A percentile compares a stretch with the other conserved stretches of the same genome.
These are phyloP conservation scores for Riptortus pedestris DNA, from an alignment of 1,140 invertebrate genomes.

Conservation along the genomic window DNA sequence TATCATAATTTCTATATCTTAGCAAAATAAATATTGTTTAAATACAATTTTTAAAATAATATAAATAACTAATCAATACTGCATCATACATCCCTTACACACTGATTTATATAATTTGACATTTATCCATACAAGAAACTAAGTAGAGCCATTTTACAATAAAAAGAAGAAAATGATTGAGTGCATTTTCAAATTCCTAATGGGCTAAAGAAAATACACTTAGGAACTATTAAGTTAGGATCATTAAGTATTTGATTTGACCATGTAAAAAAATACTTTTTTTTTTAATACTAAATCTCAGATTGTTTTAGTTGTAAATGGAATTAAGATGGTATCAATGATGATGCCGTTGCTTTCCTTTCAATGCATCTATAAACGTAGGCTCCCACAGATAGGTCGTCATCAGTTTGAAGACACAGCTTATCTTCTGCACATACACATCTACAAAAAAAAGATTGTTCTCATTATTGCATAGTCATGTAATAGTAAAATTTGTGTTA, in stretches of 20 bases:
- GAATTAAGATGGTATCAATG: not conserved
- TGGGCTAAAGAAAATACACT: not conserved
- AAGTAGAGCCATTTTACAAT: too few relatives aligned
- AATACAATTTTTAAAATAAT: too few relatives aligned
- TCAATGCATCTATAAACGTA: conserved; percentile 46
- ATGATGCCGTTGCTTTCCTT: not conserved
- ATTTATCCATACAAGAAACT: too few relatives aligned
- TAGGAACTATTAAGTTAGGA: not conserved
- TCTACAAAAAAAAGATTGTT: conserved; percentile 37
- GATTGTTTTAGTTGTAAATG: not conserved
- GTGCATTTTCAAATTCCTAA: too few relatives aligned
- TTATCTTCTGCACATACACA: conserved; percentile 43
- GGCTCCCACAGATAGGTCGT: conserved; percentile 47
- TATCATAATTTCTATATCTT: too few relatives aligned
- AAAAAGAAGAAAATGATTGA: too few relatives aligned
- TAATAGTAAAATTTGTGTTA: too few relatives aligned
- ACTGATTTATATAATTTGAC: too few relatives aligned
- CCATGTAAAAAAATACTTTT: not conserved
- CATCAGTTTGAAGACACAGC: conserved; percentile 43
- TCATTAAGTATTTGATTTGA: not conserved
- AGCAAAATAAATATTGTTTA: too few relatives aligned
- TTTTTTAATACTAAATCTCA: not conserved
- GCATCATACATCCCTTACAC: too few relatives aligned
- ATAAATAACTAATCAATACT: too few relatives aligned
- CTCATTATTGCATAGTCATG: not conserved